A percentile compares a stretch with the other conserved stretches of the same genome.
Evolutionary conservation across 1,140 invertebrate species (phyloP).

Genomic region (Melanaphis sacchari): DNA sequence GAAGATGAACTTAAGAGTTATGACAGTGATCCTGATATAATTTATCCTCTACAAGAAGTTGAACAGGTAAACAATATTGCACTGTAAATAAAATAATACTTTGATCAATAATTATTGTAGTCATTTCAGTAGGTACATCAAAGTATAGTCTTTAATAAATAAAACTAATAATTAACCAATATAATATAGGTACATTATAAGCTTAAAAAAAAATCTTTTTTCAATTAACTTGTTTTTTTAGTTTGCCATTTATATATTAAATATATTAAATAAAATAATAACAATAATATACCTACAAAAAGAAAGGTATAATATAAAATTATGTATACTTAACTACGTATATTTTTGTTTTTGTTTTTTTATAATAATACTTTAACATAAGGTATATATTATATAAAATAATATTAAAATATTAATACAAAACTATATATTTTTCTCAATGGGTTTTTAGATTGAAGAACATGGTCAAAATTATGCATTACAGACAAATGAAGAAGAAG

Average conservation of each 20-base stretch:
- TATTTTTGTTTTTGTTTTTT: too few species aligned
- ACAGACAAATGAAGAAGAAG: slow-evolving; percentile 1
- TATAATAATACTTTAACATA: too few species aligned
- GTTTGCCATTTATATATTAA: not conserved
- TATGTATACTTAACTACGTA: too few species aligned
- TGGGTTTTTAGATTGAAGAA: not conserved
- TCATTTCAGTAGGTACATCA: too few species aligned
- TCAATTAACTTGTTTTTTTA: slow-evolving; percentile 7
- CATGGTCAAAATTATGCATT: not conserved
- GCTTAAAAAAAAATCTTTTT: not conserved
- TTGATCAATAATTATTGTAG: too few species aligned
- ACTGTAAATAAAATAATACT: not conserved
- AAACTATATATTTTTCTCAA: not conserved
- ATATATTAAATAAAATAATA: slow-evolving; percentile 1
- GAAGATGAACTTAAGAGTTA: not conserved
- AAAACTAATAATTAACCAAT: slow-evolving; percentile 12
- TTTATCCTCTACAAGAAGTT: not conserved
- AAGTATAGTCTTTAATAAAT: too few species aligned
- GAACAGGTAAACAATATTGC: slow-evolving; percentile 7
- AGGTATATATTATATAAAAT: not conserved
- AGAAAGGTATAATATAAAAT: not conserved
- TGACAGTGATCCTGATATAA: not conserved
- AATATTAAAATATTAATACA: not conserved
- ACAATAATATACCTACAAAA: not conserved
- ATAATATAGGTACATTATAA: slow-evolving; percentile 7